phyloP scores from a whole-genome alignment of 2,797 vertebrate species.

The Pelobates cultripes region DNA sequence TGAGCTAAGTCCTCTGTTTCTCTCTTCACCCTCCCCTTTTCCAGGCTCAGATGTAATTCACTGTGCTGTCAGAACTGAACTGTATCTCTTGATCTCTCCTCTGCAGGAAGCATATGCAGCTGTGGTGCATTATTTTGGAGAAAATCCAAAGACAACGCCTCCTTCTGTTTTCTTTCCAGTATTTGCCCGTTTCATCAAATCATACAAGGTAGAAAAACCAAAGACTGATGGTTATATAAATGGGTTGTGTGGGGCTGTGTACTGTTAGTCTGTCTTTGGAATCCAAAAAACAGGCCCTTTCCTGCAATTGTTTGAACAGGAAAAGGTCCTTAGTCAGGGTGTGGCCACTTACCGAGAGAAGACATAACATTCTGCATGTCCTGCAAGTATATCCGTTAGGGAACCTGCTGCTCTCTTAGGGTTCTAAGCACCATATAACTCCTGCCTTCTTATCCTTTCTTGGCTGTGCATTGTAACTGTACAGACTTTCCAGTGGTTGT shows the following conservation, averaged over 20 bases:
- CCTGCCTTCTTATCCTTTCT: not conserved
- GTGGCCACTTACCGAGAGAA: conserved; percentile 17
- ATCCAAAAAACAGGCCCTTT: conserved; percentile 57
- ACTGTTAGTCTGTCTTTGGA: conserved; percentile 10
- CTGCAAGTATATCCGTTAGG: not conserved
- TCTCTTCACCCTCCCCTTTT: not conserved
- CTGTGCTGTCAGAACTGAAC: conserved; percentile 15
- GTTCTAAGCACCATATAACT: not conserved
- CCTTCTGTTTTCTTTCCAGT: conserved; percentile 97
- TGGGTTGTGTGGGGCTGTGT: conserved; percentile 1
- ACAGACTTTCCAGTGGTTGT: too few species aligned
- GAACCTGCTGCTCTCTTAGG: not conserved
- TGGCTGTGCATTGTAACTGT: too few species aligned
- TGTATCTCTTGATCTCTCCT: conserved; percentile 40
- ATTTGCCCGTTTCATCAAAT: conserved; percentile 93
- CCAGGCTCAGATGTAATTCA: conserved; percentile 6
- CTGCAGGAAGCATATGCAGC: conserved; percentile 92
- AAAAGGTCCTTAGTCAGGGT: conserved; percentile 53
- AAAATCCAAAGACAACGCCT: conserved; percentile 94
- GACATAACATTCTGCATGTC: not conserved
- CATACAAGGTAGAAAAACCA: conserved; percentile 86
- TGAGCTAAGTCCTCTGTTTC: not conserved
- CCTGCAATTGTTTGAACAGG: conserved; percentile 67
- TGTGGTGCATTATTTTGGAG: conserved; percentile 94
- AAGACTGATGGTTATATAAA: not conserved